Conservation (phyloP, 2,888 invertebrate species). For the Diarsia mendica region DNA sequence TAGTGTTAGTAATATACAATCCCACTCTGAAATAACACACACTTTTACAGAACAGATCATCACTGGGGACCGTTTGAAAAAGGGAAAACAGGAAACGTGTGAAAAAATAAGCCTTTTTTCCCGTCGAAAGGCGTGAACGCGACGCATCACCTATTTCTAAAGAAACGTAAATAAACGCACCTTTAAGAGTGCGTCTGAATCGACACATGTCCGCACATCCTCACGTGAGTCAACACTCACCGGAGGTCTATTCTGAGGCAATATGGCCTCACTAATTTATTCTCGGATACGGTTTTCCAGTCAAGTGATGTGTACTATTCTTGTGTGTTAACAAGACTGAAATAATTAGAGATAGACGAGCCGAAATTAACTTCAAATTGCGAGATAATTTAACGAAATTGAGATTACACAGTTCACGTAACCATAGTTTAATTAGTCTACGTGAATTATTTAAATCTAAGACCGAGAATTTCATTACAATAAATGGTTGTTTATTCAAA, state of each 20-base stretch:
- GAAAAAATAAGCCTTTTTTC: slow-evolving; percentile 80
- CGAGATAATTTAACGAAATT: background rate
- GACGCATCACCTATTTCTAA: slow-evolving; percentile 87
- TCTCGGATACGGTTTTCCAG: slow-evolving; percentile 28
- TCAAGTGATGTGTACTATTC: slow-evolving; percentile 23
- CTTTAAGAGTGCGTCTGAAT: slow-evolving; percentile 85
- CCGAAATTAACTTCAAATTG: slow-evolving; percentile 4
- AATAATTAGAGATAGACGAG: slow-evolving; percentile 1
- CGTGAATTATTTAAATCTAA: background rate
- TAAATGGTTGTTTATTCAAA: background rate
- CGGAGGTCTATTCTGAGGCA: slow-evolving; percentile 60
- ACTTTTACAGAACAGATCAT: slow-evolving; percentile 61
- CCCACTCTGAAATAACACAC: slow-evolving; percentile 27
- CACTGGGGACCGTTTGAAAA: slow-evolving; percentile 65
- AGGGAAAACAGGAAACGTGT: slow-evolving; percentile 73
- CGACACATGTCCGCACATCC: slow-evolving; percentile 77
- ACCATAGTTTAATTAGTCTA: background rate
- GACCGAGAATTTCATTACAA: slow-evolving; percentile 21
- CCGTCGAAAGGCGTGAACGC: slow-evolving; percentile 81
- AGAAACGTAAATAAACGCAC: slow-evolving; percentile 87
- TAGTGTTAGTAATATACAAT: slow-evolving; percentile 31
- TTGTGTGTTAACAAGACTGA: slow-evolving; percentile 10
- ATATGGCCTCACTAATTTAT: slow-evolving; percentile 58
- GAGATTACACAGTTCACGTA: background rate
- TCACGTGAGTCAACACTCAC: slow-evolving; percentile 73